These are phyloP conservation scores for Dromas ardeola DNA, from an alignment of 2,113 vertebrate genomes.

Conservation along the genomic window DNA sequence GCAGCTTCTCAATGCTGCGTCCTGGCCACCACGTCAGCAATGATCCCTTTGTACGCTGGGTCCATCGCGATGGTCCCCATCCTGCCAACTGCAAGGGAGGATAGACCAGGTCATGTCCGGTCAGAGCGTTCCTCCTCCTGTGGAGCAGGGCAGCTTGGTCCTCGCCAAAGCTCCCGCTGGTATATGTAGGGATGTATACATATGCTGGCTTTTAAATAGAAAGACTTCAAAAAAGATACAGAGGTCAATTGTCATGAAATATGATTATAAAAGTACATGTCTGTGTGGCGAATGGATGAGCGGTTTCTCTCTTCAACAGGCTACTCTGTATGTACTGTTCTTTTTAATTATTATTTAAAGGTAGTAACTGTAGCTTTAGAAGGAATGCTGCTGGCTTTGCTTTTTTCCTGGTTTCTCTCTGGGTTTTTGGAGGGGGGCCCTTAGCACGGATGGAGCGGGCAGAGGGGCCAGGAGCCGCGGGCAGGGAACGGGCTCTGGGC, in stretches of 20 bases:
- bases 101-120: background rate
- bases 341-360: background rate
- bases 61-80: background rate
- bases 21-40: background rate
- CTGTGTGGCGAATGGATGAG: background rate
- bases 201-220: background rate
- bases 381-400: background rate
- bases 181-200: accelerated
- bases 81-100: background rate
- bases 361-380: background rate
- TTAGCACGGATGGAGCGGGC: background rate
- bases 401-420: background rate
- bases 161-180: background rate
- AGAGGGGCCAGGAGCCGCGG: background rate
- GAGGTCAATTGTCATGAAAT: background rate
- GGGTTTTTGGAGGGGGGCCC: background rate
- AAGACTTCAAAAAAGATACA: background rate
- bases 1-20: background rate
- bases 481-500: background rate
- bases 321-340: background rate
- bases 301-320: background rate
- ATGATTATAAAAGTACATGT: background rate
- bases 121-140: background rate
- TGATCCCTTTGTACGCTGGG: accelerated
- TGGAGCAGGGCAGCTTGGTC: background rate